Evolutionary conservation across 2,888 invertebrate species (phyloP), one percentile per base, ranked within the genome.

Genomic region (Eristalis arbustorum): DNA sequence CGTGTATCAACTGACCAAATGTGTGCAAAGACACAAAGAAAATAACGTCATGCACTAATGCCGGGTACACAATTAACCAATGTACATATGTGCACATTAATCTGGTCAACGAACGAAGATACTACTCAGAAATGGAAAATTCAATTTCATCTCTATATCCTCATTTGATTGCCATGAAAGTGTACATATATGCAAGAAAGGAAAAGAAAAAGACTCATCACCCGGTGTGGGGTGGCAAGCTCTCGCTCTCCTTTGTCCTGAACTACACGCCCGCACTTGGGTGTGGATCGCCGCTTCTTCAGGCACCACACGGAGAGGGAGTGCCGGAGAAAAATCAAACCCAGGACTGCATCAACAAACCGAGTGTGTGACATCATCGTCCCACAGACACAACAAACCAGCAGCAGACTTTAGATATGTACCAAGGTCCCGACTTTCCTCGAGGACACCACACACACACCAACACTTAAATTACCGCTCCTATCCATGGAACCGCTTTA

Each of bases 351-450:
- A 49, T 61, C 71, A 79, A 69, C 40, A 25, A 49, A n/a, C 14
- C 28, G 18, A 57, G 40, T 59, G 40, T 59, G 34, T 85, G 80
- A 85, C 84, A 81, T 81, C 84, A 85, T 73, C 59, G 3, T 49
- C 18, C 2, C 6, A 56, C 42, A 68, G 61, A 34, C 66, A 67
- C 49, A 72, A 71, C 42, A 67, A 57, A 59, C 23, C 64, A 64
- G 13, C 57, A 25, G 1, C 25, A 25, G 25, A 25, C 25, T 25
- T 25, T 25, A 31, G 2, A 25, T 25, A 31, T 31, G 31, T 31
- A 49, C 18, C 49, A 49, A 49, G 49, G 49, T 49, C 28, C 14
- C 59, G 31, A 11, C 31, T 31, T 31, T 31, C 31, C 31, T 31
- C 31, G 31, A 10, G 31, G 31, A 31, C 10, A 31, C 8, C 31